Evolutionary conservation across 2,797 vertebrate species (phyloP).

Genomic region (Poliocrania exsul): DNA sequence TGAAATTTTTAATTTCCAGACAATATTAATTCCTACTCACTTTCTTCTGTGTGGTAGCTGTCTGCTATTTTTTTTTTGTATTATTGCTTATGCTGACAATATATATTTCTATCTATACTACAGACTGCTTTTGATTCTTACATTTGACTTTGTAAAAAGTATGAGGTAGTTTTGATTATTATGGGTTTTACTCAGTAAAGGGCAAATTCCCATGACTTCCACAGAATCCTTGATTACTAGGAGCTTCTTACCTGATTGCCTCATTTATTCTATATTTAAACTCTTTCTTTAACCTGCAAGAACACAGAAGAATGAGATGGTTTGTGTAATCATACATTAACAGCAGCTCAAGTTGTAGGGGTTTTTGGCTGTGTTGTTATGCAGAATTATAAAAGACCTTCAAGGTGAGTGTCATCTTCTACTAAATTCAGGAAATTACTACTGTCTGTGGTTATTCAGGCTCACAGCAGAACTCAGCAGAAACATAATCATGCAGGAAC

Average conservation of each 20-base stretch:
- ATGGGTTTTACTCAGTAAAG: background rate
- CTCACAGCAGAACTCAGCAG: background rate
- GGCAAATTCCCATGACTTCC: background rate
- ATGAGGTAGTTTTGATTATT: background rate
- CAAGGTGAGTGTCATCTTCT: background rate
- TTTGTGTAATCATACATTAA: background rate
- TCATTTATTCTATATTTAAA: slow-evolving; percentile 5
- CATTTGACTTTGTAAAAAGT: background rate
- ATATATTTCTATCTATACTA: background rate
- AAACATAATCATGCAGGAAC: background rate
- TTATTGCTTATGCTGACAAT: background rate
- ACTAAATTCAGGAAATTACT: background rate
- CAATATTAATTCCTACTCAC: background rate
- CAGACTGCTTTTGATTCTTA: background rate
- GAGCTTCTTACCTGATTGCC: background rate
- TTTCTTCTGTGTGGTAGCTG: background rate
- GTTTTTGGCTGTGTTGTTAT: background rate
- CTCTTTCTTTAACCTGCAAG: background rate
- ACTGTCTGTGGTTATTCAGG: background rate
- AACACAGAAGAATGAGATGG: background rate
- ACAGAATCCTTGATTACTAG: background rate
- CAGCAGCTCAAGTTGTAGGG: background rate
- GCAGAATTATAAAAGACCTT: background rate
- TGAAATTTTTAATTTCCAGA: background rate
- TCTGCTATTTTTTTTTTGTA: background rate